Percentiles rank a stretch among this genome's conserved stretches.
phyloP scores from a whole-genome alignment of 1,140 invertebrate species.

The Trachelipus rathkii region DNA sequence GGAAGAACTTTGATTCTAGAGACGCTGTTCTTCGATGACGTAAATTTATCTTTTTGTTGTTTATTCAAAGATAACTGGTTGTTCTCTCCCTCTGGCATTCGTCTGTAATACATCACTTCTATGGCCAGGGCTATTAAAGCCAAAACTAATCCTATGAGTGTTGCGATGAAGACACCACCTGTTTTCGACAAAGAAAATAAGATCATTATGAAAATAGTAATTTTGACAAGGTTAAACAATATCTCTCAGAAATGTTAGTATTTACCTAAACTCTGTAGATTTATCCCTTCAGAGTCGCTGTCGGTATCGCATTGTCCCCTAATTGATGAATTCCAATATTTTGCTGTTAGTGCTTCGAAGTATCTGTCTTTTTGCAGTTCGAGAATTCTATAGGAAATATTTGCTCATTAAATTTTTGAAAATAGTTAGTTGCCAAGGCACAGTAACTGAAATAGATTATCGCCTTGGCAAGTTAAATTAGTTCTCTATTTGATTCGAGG shows the following conservation, averaged over 20 bases:
- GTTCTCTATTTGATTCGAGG: no score
- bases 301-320: slow-evolving; percentile 63
- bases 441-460: no score
- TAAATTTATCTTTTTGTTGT: no score
- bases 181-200: slow-evolving; percentile 33
- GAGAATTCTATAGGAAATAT: slow-evolving; percentile 58
- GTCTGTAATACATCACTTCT: slow-evolving; percentile 72
- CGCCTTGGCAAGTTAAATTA: no score
- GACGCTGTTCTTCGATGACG: slow-evolving; percentile 18
- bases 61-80: not conserved
- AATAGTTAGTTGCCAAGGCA: no score
- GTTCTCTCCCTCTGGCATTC: slow-evolving; percentile 25
- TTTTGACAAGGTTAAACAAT: no score
- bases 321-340: slow-evolving; percentile 75
- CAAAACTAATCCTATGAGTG: slow-evolving; percentile 73
- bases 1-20: slow-evolving; percentile 39
- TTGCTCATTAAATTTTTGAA: no score
- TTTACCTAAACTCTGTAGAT: slow-evolving; percentile 74
- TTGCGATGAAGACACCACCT: slow-evolving; percentile 79
- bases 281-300: slow-evolving; percentile 80
- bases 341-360: slow-evolving; percentile 68
- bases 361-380: slow-evolving; percentile 79
- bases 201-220: no score
- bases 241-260: not conserved
- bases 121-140: slow-evolving; percentile 74